Percentiles rank a stretch among this genome's conserved stretches.
These are phyloP conservation scores for Leucosticte australis DNA, from an alignment of 2,113 vertebrate species.

Conservation along the genomic window DNA sequence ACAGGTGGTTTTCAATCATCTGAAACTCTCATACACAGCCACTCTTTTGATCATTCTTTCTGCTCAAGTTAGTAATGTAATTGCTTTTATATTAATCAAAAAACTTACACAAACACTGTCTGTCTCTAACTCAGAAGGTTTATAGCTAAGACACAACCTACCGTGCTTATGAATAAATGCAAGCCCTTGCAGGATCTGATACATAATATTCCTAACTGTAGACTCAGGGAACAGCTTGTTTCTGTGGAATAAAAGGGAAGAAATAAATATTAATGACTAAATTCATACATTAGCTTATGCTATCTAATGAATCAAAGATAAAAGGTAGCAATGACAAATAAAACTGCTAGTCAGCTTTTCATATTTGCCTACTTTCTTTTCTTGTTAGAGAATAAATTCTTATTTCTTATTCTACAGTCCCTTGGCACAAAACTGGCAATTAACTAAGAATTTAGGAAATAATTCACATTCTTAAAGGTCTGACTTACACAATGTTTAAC, in stretches of 20 bases:
- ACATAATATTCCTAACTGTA: slow-evolving; percentile 83
- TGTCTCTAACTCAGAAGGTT: neutral
- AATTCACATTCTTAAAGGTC: neutral
- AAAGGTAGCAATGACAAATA: neutral
- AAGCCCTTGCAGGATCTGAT: slow-evolving; percentile 84
- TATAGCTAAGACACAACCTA: slow-evolving; percentile 41
- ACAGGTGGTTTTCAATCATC: neutral
- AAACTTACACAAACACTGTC: neutral
- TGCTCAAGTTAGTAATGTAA: neutral
- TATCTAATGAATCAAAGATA: neutral
- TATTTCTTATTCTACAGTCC: neutral
- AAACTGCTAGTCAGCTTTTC: neutral
- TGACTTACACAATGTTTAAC: neutral
- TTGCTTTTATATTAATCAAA: neutral
- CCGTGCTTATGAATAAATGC: slow-evolving; percentile 85
- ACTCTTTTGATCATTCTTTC: neutral
- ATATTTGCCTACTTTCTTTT: neutral
- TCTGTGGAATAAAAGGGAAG: slow-evolving; percentile 56
- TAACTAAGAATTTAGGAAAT: neutral
- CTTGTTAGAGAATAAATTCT: neutral
- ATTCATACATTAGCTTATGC: neutral
- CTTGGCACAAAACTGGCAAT: neutral
- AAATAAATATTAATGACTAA: neutral
- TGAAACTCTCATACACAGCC: neutral
- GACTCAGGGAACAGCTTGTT: slow-evolving; percentile 84